phyloP scores from a whole-genome alignment of 2,113 vertebrate genomes.

The Brachionichthys hirsutus region DNA sequence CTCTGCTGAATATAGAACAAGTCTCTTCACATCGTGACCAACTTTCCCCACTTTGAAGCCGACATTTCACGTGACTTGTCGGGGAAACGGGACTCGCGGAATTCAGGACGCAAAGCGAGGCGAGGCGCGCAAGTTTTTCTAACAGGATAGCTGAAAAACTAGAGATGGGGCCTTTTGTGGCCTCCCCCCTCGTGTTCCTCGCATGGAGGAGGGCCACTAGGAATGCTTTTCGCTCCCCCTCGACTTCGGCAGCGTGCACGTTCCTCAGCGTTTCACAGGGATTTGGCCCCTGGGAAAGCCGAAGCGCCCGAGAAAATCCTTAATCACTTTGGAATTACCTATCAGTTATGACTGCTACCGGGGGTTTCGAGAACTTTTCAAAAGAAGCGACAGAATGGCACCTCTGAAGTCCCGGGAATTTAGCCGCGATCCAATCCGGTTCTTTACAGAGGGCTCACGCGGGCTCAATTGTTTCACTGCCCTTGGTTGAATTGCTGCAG shows the following conservation, averaged over 20 bases:
- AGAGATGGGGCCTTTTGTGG: slow-evolving; percentile 77
- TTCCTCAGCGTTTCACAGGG: slow-evolving; percentile 77
- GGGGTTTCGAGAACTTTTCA: slow-evolving; percentile 35
- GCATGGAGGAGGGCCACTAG: slow-evolving; percentile 55
- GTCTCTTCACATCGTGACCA: neutral
- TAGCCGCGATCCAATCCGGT: slow-evolving; percentile 16
- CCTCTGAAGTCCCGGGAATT: slow-evolving; percentile 40
- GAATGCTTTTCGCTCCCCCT: neutral
- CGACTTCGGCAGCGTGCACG: slow-evolving; percentile 70
- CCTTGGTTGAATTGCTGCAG: neutral
- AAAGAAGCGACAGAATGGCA: slow-evolving; percentile 62
- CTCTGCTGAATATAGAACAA: slow-evolving; percentile 32
- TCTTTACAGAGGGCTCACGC: slow-evolving; percentile 4
- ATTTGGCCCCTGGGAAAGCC: slow-evolving; percentile 78
- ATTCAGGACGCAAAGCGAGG: slow-evolving; percentile 45
- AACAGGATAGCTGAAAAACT: slow-evolving; percentile 71
- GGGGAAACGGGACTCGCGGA: slow-evolving; percentile 12
- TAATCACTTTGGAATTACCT: slow-evolving; percentile 76
- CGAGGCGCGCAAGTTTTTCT: slow-evolving; percentile 47
- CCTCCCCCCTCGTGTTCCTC: slow-evolving; percentile 67
- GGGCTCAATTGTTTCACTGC: slow-evolving; percentile 22
- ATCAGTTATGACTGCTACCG: slow-evolving; percentile 63
- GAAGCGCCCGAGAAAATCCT: slow-evolving; percentile 70
- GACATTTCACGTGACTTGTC: neutral
- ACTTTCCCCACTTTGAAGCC: no score